Evolutionary conservation across 2,797 vertebrate species (phyloP).

Genomic region (Heterohyrax brucei): DNA sequence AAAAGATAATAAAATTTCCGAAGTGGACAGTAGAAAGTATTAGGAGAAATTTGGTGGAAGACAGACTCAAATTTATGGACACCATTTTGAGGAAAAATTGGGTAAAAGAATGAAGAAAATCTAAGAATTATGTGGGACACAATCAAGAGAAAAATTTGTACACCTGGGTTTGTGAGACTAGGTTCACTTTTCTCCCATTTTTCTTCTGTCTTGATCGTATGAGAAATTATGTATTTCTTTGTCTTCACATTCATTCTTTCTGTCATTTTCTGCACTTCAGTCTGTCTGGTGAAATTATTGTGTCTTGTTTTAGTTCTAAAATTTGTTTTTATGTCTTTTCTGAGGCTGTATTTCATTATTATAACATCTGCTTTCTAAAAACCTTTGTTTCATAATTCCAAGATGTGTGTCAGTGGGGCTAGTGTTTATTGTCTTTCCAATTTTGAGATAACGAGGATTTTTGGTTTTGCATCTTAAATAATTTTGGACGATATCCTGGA

Average conservation of each 20-base stretch:
- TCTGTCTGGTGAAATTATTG: slow-evolving; percentile 29
- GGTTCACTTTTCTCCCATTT: no score
- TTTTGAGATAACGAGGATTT: slow-evolving; percentile 20
- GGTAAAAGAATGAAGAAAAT: no score
- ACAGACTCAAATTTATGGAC: no score
- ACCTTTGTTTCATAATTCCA: neutral
- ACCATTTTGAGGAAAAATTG: no score
- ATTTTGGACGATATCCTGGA: neutral
- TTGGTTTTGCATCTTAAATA: neutral
- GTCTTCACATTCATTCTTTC: neutral
- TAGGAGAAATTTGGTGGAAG: no score
- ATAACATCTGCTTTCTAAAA: slow-evolving; percentile 23
- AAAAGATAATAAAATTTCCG: no score
- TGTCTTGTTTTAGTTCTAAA: neutral
- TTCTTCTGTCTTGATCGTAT: no score
- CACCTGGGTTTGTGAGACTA: no score
- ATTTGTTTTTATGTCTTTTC: neutral
- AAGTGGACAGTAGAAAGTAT: no score
- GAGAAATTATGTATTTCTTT: neutral
- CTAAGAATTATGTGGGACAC: no score
- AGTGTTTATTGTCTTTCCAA: neutral
- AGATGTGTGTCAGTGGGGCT: neutral
- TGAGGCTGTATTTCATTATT: neutral
- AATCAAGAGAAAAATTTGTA: no score
- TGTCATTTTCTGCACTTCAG: neutral